Percentiles rank a stretch among this genome's conserved stretches.
Conservation (phyloP, 2,888 invertebrate species). For the Cataglyphis livida region DNA sequence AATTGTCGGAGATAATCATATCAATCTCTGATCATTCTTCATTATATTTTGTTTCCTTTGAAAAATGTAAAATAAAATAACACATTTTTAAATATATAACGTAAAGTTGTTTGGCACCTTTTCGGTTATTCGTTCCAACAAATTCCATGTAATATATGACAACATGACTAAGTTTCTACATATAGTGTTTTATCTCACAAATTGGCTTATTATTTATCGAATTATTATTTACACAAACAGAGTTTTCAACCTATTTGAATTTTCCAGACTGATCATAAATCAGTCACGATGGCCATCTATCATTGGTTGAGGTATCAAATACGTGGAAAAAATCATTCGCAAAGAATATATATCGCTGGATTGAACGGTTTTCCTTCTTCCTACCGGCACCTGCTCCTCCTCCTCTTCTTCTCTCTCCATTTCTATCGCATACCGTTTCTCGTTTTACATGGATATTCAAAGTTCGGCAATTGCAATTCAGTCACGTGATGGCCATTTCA, state of each 20-base stretch:
- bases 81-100: background rate
- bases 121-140: background rate
- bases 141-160: background rate
- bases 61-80: background rate
- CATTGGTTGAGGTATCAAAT: slow-evolving; percentile 33
- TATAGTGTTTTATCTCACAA: background rate
- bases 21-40: background rate
- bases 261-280: slow-evolving; percentile 15
- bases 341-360: slow-evolving; percentile 39
- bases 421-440: slow-evolving; percentile 2
- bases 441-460: slow-evolving; percentile 68
- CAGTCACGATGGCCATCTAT: slow-evolving; percentile 27
- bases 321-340: slow-evolving; percentile 34
- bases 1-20: background rate
- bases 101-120: background rate
- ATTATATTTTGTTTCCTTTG: background rate
- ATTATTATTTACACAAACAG: slow-evolving; percentile 8
- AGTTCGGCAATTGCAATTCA: slow-evolving; percentile 75
- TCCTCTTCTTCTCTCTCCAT: slow-evolving; percentile 1
- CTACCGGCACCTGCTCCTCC: background rate
- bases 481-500: slow-evolving; percentile 66
- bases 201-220: slow-evolving; percentile 19
- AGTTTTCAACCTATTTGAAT: background rate
- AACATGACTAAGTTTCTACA: background rate
- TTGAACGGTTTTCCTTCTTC: slow-evolving; percentile 18